phyloP scores from a whole-genome alignment of 1,140 invertebrate genomes.

The Drosophila kanapiae region DNA sequence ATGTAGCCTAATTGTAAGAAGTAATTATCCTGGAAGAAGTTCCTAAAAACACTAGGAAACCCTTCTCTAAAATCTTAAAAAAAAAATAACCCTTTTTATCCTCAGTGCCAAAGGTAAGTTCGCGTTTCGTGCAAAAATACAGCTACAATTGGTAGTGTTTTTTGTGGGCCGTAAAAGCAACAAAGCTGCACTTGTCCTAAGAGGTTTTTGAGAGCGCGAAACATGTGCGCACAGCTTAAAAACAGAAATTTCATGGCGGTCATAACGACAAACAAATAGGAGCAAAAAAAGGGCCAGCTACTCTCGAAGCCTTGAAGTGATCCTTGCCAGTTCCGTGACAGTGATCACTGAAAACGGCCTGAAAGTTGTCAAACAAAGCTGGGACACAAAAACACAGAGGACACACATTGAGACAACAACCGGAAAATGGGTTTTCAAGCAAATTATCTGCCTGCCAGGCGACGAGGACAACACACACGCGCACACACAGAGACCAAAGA shows the following conservation, averaged over 20 bases:
- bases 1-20: neutral
- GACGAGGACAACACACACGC: conserved; percentile 13
- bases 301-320: conserved; percentile 11
- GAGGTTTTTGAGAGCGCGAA: conserved; percentile 47
- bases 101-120: conserved; percentile 12
- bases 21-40: neutral
- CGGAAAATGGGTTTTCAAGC: conserved; percentile 83
- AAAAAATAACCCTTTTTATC: neutral
- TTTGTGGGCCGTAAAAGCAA: conserved; percentile 32
- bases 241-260: conserved; percentile 26
- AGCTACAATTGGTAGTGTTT: conserved; percentile 26
- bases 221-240: conserved; percentile 42
- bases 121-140: conserved; percentile 13
- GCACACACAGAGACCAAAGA: conserved; percentile 31
- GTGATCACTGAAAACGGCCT: conserved; percentile 29
- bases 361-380: conserved; percentile 32
- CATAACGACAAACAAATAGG: conserved; percentile 28
- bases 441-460: conserved; percentile 73
- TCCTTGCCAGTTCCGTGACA: conserved; percentile 33
- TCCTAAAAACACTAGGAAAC: neutral
- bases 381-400: conserved; percentile 10
- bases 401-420: conserved; percentile 48
- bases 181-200: conserved; percentile 48
- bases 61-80: neutral
- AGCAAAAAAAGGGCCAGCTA: neutral